Evolutionary conservation across 2,797 vertebrate genomes (phyloP), one percentile per base, ranked within the genome.

Genomic region (Champsocephalus esox): DNA sequence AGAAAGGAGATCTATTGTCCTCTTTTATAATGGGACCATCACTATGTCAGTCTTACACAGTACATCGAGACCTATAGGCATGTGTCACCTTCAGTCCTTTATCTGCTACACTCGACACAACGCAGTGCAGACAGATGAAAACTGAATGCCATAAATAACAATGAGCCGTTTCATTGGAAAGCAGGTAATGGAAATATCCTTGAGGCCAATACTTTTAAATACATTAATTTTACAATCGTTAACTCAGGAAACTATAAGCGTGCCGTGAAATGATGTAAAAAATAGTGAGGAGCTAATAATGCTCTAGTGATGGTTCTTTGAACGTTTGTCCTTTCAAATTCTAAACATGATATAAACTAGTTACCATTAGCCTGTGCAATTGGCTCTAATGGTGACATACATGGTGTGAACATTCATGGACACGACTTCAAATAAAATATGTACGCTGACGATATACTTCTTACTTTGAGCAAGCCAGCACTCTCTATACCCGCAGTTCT

Each of bases 101-200:
- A 21, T 64, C 38, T 51, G 44, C 45, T 66, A 51, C 14, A 41
- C 44, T 28, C 11, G 21, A 21, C 21, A 21, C 21, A 21, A 21
- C 21, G 21, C 21, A 21, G 21, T 21, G 21, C 21, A 21, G 21
- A 21, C 21, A 64, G 56, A 38, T 21, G 50, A 38, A 16, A 11
- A 63, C 28, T 9, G 50, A 56, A 48, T 50, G n/a, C 55, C 59
- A 61, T 60, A 34, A 38, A 68, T 41, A 48, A 4, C 21, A 69
- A 43, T 2, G 21, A 60, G 16, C 9, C 10, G 12, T 46, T 65
- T 41, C 41, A 45, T 3, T 11, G 38, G 19, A 69, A 50, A 56
- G 45, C 41, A 28, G 54, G n/a, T 21, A 34, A 28, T n/a, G 9
- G 34, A 50, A 57, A 57, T 14, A 34, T 38, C 46, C 5, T 3